Evolutionary conservation across 2,797 vertebrate genomes (phyloP), one percentile per base, ranked within the genome.

Genomic region (Danio choprae): DNA sequence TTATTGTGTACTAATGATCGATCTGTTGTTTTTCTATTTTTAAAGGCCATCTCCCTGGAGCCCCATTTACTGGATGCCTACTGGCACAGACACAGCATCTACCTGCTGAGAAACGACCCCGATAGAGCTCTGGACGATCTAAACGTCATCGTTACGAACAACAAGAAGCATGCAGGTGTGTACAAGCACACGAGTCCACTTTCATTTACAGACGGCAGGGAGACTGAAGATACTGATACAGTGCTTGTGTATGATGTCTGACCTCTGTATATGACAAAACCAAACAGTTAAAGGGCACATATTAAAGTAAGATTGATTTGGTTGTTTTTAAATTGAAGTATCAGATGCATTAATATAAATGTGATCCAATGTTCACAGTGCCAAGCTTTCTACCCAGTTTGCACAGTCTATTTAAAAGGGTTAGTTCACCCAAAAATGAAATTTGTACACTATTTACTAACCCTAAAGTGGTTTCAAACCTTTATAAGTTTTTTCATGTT

Each of bases 41-140:
- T 77, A 80, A 87, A 95, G 94, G 89, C 89, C 86, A 91, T 93
- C 86, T 84, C 41, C 12, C 87, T 91, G 83, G 93, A 95, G 87
- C 91, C 92, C 53, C 69, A 84, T 71, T 86, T 95, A 44, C 87
- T 93, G 76, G 87, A 95, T 89, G 92, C 90, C 53, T 94, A 93
- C 85, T 95, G 93, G 91, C 92, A 95, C 20, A 90, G 92, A 43
- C 92, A 94, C 89, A 90, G 93, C 77, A 89, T 95, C 89, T 91
- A 92, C 84, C 86, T 95, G 84, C 91, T 93, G 83, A 91, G 93
- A 90, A 88, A 88, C 12, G 92, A 87, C 88, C 87, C 77, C 80
- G 79, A 71, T 79, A 89, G 84, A 69, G 93, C 93, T 83, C 88
- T 94, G 81, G 80, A 90, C 79, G 92, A 95, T 75, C 89, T 95